Base-by-base conservation (phyloP, 2,113 vertebrate species). In the Varanus salvator region DNA sequence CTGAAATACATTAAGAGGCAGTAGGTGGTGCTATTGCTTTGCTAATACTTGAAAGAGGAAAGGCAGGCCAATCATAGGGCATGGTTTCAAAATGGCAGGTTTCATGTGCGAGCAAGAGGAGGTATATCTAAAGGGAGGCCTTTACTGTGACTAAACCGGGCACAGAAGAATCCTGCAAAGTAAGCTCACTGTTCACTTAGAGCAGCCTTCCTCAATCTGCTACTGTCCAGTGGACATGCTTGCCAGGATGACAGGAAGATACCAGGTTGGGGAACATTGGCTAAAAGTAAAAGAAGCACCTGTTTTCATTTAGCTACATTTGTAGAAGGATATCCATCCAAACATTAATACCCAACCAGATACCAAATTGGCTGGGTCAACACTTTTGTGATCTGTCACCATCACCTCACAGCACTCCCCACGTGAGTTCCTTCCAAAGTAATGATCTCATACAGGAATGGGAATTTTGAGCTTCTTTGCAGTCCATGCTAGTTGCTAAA, bases 21-120 rank as follows among this genome's bases (percentile, higher is more conserved):
- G 57, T 78, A 78, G 86, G 74, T 87, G 86, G 75, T n/a, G 86
- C 86, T 78, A 66, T 87, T 78, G 86, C 76, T 78, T 87, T 87
- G 52, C 72, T 86, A 76, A 86, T 60, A 78, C 48, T 27, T 57
- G 57, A 48, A 78, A 87, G 75, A 50, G 29, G 34, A 78, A 66
- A 66, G 17, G 27, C 7, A 50, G 4, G 38, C 38, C 29, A 84
- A 85, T 12, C 34, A 21, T 9, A 44, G 15, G 64, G 64, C 48
- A 68, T 8, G 29, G 54, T 19, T 19, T 25, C 12, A 64, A 44
- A 83, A 25, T 66, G 81, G n/a, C 11, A 66, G 57, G 15, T 8
- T 34, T 66, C 38, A 6, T 7, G 8, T 12, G 7, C 11, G 34
- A 66, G 6, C 6, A n/a, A 66, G 34, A 66, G 23, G 25, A 9